phyloP scores from a whole-genome alignment of 2,113 vertebrate species.

The Oceanites oceanicus region DNA sequence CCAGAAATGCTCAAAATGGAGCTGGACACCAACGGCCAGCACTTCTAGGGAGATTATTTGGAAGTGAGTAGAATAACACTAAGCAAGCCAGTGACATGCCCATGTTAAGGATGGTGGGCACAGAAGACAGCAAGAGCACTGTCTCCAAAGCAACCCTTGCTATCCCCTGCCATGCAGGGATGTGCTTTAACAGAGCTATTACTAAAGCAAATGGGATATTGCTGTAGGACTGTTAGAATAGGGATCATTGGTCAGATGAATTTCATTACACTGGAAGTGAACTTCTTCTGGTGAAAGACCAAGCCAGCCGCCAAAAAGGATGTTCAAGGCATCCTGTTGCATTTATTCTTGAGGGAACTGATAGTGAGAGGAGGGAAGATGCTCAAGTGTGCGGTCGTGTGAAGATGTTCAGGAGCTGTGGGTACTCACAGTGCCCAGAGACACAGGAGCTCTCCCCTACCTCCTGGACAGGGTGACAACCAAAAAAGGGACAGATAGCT shows the following conservation, averaged over 20 bases:
- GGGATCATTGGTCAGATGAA: not conserved
- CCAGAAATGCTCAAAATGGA: not conserved
- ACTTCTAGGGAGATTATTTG: not conserved
- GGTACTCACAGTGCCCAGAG: not conserved
- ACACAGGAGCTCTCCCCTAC: not conserved
- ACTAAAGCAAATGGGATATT: not conserved
- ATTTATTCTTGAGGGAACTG: not conserved
- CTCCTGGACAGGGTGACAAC: not conserved
- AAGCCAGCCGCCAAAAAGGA: not conserved
- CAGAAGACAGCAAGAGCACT: not conserved
- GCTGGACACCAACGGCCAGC: not conserved
- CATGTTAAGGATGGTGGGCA: not conserved
- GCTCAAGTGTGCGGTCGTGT: not conserved
- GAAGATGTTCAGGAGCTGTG: not conserved
- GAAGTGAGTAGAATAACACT: not conserved
- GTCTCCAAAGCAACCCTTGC: not conserved
- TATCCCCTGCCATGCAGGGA: not conserved
- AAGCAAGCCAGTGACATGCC: not conserved
- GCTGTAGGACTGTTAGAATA: not conserved
- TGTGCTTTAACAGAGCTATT: not conserved
- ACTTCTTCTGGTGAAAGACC: not conserved
- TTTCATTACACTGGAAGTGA: not conserved
- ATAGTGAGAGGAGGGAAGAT: not conserved
- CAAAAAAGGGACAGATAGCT: not conserved
- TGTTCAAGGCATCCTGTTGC: not conserved